Percentiles rank a stretch among this genome's conserved stretches.
Conservation (phyloP, 1,140 invertebrate species). For the Danaus melanippus region DNA sequence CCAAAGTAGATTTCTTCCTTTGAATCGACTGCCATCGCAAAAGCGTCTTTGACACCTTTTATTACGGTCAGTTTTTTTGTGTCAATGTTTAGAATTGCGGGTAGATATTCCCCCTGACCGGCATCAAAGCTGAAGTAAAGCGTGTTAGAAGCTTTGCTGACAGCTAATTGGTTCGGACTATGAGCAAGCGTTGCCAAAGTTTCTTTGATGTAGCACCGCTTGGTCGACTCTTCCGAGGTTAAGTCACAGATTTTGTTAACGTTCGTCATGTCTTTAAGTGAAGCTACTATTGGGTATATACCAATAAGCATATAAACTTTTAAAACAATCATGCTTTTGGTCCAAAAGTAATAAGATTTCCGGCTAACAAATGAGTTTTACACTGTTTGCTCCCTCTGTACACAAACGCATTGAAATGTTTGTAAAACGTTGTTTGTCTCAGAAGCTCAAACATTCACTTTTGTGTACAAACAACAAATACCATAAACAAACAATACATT, state of each 20-base stretch:
- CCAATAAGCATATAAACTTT: not conserved
- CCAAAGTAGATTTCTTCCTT: constrained; percentile 49
- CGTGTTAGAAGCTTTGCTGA: constrained; percentile 42
- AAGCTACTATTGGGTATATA: constrained; percentile 6
- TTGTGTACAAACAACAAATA: too few relatives aligned
- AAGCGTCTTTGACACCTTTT: constrained; percentile 55
- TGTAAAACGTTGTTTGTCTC: too few relatives aligned
- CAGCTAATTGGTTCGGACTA: constrained; percentile 53
- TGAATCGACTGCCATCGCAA: constrained; percentile 43
- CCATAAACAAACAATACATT: too few relatives aligned
- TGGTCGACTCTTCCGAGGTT: constrained; percentile 27
- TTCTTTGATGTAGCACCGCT: constrained; percentile 45
- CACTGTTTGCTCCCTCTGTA: too few relatives aligned
- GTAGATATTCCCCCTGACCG: constrained; percentile 46
- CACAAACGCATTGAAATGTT: too few relatives aligned
- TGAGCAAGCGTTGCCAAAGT: constrained; percentile 36
- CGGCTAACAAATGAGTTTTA: too few relatives aligned
- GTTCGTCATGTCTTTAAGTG: constrained; percentile 16
- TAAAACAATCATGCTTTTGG: not conserved
- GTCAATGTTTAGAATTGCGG: constrained; percentile 38
- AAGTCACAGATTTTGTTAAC: constrained; percentile 34
- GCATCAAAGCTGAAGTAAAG: constrained; percentile 59
- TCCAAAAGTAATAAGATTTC: too few relatives aligned
- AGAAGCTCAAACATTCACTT: too few relatives aligned
- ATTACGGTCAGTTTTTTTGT: constrained; percentile 44